Base-by-base conservation (phyloP, 2,113 vertebrate genomes). In the Notiomystis cincta region DNA sequence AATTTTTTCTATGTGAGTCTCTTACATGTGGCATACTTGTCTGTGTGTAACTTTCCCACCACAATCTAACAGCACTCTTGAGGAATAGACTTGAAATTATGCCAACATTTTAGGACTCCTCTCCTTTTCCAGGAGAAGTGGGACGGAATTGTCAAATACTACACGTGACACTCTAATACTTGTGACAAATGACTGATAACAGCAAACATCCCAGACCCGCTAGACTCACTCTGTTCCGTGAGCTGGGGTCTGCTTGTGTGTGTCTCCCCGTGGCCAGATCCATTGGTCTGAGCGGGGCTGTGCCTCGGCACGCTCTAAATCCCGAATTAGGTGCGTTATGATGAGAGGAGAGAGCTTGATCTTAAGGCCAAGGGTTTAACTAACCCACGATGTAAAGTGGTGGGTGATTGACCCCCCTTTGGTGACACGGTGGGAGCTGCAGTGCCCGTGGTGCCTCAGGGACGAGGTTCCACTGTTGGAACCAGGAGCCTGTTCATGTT, bases 381-480 rank as follows among this genome's bases (percentile, higher is more conserved):
- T 28, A n/a, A 88, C 35, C 11, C 12, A 2, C 0, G 22, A 8
- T 35, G 44, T 38, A 5, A 20, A 18, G 37, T 3, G 28, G 17
- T 21, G 40, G 47, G 20, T 24, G 58, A 31, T 33, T 67, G 71
- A 16, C 38, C 23, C 12, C 13, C 6, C 7, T 33, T 16, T 13
- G 56, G 42, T 82, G 13, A 19, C 9, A 0, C 0, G 10, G 51
- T 3, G 22, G 48, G 70, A 71, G 21, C 44, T 25, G 7, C 44
- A 8, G 37, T 3, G 4, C 12, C 2, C 7, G 5, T 11, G 47
- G 57, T 10, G 2, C 3, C 1, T 40, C 16, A 5, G 22, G 42
- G 17, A 1, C 16, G 13, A 35, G 38, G 16, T 51, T 44, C 37
- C 11, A 0, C 37, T 13, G 9, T 8, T 45, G 8, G 23, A 11